phyloP scores from a whole-genome alignment of 2,797 vertebrate genomes.

The Gephyroberyx darwinii region DNA sequence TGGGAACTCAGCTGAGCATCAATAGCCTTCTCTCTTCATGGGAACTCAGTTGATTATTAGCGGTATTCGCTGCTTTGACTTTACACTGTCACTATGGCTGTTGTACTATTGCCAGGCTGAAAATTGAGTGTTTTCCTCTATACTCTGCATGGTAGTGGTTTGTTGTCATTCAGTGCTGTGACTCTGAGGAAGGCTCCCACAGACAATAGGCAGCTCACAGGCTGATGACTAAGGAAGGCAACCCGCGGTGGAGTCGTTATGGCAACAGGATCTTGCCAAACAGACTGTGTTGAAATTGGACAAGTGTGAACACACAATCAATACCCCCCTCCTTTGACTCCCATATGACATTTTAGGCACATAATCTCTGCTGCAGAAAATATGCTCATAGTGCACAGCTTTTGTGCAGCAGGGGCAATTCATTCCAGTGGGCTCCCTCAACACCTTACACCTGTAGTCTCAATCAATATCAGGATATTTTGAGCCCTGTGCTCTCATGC shows the following conservation, averaged over 20 bases:
- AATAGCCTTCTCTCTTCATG: conserved; percentile 9
- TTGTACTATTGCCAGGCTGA: too few species aligned
- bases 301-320: conserved; percentile 75
- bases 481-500: neutral
- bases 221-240: conserved; percentile 80
- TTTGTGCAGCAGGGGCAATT: conserved; percentile 36
- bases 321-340: conserved; percentile 57
- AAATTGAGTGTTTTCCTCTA: conserved; percentile 12
- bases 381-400: conserved; percentile 18
- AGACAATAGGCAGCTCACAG: conserved; percentile 72
- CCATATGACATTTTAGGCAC: conserved; percentile 77
- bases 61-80: too few species aligned
- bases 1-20: conserved; percentile 12
- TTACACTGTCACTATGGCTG: too few species aligned
- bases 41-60: too few species aligned
- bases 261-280: conserved; percentile 80
- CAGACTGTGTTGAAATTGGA: conserved; percentile 77
- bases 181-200: conserved; percentile 67
- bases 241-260: conserved; percentile 79
- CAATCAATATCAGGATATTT: conserved; percentile 7
- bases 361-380: conserved; percentile 59
- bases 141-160: conserved; percentile 31
- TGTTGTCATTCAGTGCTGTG: conserved; percentile 57
- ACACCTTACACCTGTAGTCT: neutral
- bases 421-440: conserved; percentile 4